Conservation (phyloP, 2,797 vertebrate genomes). For the Betta splendens region DNA sequence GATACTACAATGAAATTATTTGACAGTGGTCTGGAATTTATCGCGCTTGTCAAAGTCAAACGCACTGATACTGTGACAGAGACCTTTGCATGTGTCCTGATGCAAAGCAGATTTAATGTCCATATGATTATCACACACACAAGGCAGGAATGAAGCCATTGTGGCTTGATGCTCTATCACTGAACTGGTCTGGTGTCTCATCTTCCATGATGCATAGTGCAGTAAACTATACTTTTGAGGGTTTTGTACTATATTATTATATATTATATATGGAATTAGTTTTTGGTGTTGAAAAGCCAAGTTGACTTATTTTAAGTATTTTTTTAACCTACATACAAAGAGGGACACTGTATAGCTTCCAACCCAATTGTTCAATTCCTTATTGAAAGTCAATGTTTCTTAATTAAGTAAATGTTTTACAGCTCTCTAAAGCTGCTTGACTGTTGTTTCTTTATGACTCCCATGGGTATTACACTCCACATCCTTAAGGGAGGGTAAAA, state of each 20-base stretch:
- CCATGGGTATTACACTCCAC: slow-evolving; percentile 23
- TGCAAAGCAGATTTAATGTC: neutral
- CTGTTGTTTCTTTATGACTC: slow-evolving; percentile 37
- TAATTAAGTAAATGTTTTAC: slow-evolving; percentile 38
- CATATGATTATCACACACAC: neutral
- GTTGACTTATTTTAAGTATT: slow-evolving; percentile 12
- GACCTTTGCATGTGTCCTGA: neutral
- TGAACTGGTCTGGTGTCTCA: slow-evolving; percentile 10
- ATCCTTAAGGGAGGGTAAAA: slow-evolving; percentile 26
- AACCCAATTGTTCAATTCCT: slow-evolving; percentile 6
- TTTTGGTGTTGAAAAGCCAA: slow-evolving; percentile 1
- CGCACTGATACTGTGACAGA: neutral
- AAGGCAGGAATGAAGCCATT: neutral
- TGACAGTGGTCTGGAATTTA: slow-evolving; percentile 11
- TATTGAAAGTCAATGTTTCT: slow-evolving; percentile 14
- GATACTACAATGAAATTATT: slow-evolving; percentile 11
- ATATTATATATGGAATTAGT: slow-evolving; percentile 17
- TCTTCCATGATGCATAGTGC: slow-evolving; percentile 19
- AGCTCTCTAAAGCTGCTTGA: slow-evolving; percentile 22
- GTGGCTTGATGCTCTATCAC: slow-evolving; percentile 15
- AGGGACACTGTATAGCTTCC: slow-evolving; percentile 6
- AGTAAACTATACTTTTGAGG: slow-evolving; percentile 27
- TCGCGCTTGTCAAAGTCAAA: neutral
- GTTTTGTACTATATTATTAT: too few relatives aligned
- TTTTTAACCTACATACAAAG: neutral